These are phyloP conservation scores for Matsumyia berberina DNA, from an alignment of 2,888 invertebrate genomes.

Conservation along the genomic window DNA sequence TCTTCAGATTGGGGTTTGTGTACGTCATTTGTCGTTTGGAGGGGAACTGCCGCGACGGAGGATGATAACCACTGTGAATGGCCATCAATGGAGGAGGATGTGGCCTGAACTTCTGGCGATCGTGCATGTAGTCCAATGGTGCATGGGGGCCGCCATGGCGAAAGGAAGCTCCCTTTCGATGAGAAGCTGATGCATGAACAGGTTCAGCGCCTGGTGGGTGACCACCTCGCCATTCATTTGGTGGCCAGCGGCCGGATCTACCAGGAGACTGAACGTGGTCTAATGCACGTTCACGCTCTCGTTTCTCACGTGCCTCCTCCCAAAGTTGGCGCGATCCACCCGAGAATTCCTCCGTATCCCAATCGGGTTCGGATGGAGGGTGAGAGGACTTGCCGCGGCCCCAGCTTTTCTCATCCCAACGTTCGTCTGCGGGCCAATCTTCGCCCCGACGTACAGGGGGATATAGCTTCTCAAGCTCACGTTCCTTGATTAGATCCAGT, in stretches of 20 bases:
- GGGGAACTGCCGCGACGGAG: constrained; percentile 80
- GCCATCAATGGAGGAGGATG: constrained; percentile 83
- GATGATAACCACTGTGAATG: constrained; percentile 78
- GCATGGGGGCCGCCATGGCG: constrained; percentile 62
- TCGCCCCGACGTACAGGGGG: constrained; percentile 78
- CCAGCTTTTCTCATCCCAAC: constrained; percentile 68
- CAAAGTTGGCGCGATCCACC: constrained; percentile 71
- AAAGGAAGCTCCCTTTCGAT: constrained; percentile 56
- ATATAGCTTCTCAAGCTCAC: constrained; percentile 75
- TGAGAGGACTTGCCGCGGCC: constrained; percentile 77
- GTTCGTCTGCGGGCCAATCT: constrained; percentile 68
- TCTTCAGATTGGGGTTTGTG: constrained; percentile 80
- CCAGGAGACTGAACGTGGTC: constrained; percentile 67
- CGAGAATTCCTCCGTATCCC: constrained; percentile 82
- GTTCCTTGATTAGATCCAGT: constrained; percentile 78
- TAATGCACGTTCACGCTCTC: constrained; percentile 63
- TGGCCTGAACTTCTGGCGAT: constrained; percentile 79
- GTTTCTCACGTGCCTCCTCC: constrained; percentile 70
- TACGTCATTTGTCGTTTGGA: constrained; percentile 82
- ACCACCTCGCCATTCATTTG: constrained; percentile 66
- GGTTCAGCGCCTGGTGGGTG: constrained; percentile 43
- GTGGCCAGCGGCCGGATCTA: constrained; percentile 66
- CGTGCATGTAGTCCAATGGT: constrained; percentile 79
- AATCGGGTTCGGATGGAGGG: constrained; percentile 82
- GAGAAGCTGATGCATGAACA: constrained; percentile 24